A percentile compares a stretch with the other conserved stretches of the same genome.
phyloP scores from a whole-genome alignment of 2,797 vertebrate genomes.

The Simalia tracyae region DNA sequence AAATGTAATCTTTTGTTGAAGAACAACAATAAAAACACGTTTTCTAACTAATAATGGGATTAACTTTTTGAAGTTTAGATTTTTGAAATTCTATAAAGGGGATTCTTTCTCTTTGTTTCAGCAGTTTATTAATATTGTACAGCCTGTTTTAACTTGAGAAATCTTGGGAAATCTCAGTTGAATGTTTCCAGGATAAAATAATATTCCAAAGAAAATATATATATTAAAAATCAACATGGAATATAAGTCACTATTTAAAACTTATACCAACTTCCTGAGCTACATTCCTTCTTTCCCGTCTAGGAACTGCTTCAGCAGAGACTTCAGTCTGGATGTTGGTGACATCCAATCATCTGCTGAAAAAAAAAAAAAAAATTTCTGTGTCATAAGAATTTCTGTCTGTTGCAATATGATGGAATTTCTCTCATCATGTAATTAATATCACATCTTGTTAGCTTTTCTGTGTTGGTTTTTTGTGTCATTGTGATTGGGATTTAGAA shows the following conservation, averaged over 20 bases:
- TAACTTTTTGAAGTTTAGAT: not conserved
- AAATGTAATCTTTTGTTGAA: not conserved
- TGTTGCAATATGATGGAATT: not conserved
- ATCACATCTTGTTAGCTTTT: not conserved
- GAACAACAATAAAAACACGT: not conserved
- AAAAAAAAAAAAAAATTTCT: not conserved
- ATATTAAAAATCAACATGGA: not conserved
- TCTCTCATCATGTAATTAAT: not conserved
- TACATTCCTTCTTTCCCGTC: not conserved
- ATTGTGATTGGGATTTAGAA: not conserved
- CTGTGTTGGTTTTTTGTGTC: constrained; percentile 1
- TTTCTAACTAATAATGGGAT: not conserved
- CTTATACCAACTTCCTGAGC: not conserved
- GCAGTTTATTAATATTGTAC: not conserved
- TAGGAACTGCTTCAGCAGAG: not conserved
- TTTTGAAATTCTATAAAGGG: not conserved
- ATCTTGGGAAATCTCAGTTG: not conserved
- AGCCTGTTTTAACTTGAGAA: not conserved
- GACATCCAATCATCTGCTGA: not conserved
- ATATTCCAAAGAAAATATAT: not conserved
- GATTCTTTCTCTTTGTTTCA: not conserved
- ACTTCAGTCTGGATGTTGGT: not conserved
- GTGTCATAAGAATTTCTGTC: not conserved
- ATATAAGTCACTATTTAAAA: not conserved
- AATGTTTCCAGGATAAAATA: not conserved